Evolutionary conservation across 1,140 invertebrate species (phyloP), one percentile per base, ranked within the genome.

Genomic region (Manduca sexta): DNA sequence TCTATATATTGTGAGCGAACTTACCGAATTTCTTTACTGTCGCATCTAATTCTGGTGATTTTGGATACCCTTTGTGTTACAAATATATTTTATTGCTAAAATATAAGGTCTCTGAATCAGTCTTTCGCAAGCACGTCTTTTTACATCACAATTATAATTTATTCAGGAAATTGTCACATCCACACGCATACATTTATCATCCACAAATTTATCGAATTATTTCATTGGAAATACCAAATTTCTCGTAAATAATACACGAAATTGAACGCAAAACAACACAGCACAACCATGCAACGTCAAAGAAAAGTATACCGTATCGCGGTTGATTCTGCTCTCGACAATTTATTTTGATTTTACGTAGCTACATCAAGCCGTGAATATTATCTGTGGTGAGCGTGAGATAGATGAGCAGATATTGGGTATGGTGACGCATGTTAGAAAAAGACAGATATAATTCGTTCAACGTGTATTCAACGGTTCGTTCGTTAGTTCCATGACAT

Each of bases 291-390:
- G 58, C 62, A 55, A 64, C 56, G 35, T 56, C 56, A 64, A 64
- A 52, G 59, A 63, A 74, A 69, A 67, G 60, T 66, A 65, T 57
- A 61, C 54, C 53, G 58, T 67, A 65, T 65, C 74, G 73, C 77
- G 71, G 64, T 64, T 64, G 67, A 60, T 69, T 69, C 55, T 69
- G 55, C 76, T 69, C 66, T 71, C 66, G 0, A 52, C 55, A 66
- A 74, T 71, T 69, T 77, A 76, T 73, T 74, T 78, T 75, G 74
- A 69, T 70, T 69, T 57, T 60, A 50, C 35, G 49, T 46, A 45
- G 15, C 35, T 47, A 30, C 49, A 52, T 30, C 45, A 42, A 42
- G 38, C 18, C 37, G 45, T 55, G 42, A 56, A 54, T 47, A 49
- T 52, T 58, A 56, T 56, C 52, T 49, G 40, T 48, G 34, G 42